Base-by-base conservation (phyloP, 2,888 invertebrate species). In the Nudaria mundana region DNA sequence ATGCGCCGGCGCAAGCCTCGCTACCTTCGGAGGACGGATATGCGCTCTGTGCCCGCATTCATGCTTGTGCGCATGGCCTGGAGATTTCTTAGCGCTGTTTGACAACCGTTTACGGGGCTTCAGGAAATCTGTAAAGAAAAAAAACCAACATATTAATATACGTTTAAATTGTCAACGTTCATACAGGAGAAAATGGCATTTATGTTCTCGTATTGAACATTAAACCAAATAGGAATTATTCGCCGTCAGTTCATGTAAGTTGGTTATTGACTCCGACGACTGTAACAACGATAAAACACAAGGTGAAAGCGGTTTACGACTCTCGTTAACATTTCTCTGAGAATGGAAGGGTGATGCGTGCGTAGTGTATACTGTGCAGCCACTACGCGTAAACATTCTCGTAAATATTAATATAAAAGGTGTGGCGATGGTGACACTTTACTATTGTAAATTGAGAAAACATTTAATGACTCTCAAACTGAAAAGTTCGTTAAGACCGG, bases 41-140 rank as follows among this genome's bases (percentile, higher is more conserved):
- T 85, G 85, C 35, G 81, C 80, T 12, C 86, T 83, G 61, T 82
- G 83, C 3, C 80, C 79, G 55, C 83, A 83, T 69, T 86, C 86
- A 59, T 81, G 82, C 66, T 86, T 84, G 64, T 83, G 81, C 52
- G 64, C 61, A 54, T 81, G 81, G 33, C 75, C 76, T 8, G 85
- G 86, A n/a, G 87, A 86, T 71, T 87, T 90, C 76, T 91, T 84
- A 53, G 83, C 84, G 52, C 60, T 75, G 68, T 72, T 82, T 52
- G 90, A 75, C 71, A 88, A 72, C 73, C 91, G 90, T 74, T 93
- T 93, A 75, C 92, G 91, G 42, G 91, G 90, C 72, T 91, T 91
- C 91, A 93, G 86, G 82, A 89, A 93, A 88, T 93, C 93, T 93
- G 92, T 22, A 92, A 88, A 74, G 44, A 69, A 35, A 55, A 55